Conservation (phyloP, 2,113 vertebrate species). For the Fregata magnificens region DNA sequence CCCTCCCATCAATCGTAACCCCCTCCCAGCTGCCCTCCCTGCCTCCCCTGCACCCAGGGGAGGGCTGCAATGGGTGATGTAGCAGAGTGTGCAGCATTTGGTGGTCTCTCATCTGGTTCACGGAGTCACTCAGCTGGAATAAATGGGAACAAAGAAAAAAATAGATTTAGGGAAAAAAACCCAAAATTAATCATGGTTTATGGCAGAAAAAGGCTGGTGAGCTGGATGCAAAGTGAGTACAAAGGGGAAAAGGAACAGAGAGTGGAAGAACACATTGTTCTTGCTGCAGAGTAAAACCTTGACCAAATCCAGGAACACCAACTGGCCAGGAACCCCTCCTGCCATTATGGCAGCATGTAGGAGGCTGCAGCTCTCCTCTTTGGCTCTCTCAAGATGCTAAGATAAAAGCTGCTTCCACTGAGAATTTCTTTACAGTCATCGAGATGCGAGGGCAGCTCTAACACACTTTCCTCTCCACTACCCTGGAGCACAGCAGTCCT, state of each 20-base stretch:
- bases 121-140: constrained; percentile 79
- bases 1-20: not conserved
- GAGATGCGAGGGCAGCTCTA: not conserved
- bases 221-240: not conserved
- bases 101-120: constrained; percentile 70
- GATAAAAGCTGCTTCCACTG: not conserved
- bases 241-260: not conserved
- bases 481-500: not conserved
- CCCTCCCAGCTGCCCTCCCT: constrained; percentile 38
- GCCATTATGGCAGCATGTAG: fast-evolving
- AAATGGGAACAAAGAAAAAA: constrained; percentile 74
- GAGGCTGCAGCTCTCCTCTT: not conserved
- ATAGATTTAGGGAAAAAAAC: constrained; percentile 33
- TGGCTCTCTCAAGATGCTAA: not conserved
- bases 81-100: constrained; percentile 57
- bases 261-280: not conserved
- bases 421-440: not conserved
- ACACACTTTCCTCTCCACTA: not conserved
- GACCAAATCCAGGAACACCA: not conserved
- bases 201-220: constrained; percentile 13
- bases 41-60: not conserved
- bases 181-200: not conserved
- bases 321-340: not conserved
- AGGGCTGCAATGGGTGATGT: constrained; percentile 12
- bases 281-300: not conserved